Evolutionary conservation across 2,113 vertebrate species (phyloP).

Genomic region (Phylloscopus trochiloides): DNA sequence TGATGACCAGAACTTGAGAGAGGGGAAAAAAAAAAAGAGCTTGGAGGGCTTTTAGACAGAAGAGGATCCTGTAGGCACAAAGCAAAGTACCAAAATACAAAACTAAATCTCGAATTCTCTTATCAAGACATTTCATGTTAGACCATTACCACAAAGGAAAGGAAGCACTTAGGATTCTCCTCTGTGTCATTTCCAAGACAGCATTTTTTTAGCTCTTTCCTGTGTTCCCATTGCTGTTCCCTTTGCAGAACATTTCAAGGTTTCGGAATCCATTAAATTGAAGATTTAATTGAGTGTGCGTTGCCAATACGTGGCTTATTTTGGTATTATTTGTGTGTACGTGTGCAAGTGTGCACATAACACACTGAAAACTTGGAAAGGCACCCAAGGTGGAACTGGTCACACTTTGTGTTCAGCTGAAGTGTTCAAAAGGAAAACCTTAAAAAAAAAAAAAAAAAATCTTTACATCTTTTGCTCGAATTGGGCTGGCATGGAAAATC

Average conservation of each 20-base stretch:
- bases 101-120: not conserved
- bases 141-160: not conserved
- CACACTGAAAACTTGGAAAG: not conserved
- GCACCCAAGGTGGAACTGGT: not conserved
- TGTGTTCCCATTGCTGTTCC: not conserved
- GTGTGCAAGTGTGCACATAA: not conserved
- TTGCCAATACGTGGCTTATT: not conserved
- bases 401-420: not conserved
- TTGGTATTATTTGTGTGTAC: not conserved
- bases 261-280: not conserved
- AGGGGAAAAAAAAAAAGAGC: not conserved
- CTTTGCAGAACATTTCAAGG: not conserved
- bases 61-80: not conserved
- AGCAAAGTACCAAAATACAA: not conserved
- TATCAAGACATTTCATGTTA: not conserved
- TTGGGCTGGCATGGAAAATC: conserved; percentile 36
- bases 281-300: not conserved
- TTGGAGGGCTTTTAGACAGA: not conserved
- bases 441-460: not conserved
- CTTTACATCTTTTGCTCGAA: conserved; percentile 23
- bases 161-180: not conserved
- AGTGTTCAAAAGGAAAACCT: conserved; percentile 25
- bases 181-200: not conserved
- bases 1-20: not conserved
- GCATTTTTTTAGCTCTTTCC: not conserved